A percentile compares a stretch with the other conserved stretches of the same genome.
Conservation (phyloP, 1,140 invertebrate species). For the Anastrepha ludens region DNA sequence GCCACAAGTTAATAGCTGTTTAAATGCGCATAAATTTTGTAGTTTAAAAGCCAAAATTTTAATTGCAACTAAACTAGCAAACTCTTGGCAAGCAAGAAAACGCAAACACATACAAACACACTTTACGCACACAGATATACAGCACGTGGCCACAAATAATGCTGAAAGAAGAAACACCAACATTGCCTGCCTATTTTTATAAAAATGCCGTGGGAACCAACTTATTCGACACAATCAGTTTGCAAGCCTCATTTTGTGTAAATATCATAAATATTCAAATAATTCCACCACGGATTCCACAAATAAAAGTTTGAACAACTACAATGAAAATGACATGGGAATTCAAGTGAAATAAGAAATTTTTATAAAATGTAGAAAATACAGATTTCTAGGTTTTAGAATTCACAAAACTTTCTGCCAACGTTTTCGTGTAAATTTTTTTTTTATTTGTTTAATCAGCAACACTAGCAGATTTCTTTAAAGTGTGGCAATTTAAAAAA, state of each 20-base stretch:
- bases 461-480: too few relatives aligned
- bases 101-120: neutral
- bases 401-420: too few relatives aligned
- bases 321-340: neutral
- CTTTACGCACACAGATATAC: neutral
- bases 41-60: neutral
- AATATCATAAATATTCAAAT: slow-evolving; percentile 4
- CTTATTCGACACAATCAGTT: neutral
- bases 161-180: too few relatives aligned
- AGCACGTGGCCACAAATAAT: too few relatives aligned
- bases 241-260: neutral
- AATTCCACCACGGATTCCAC: neutral
- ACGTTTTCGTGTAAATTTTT: too few relatives aligned
- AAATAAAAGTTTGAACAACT: neutral
- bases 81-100: too few relatives aligned
- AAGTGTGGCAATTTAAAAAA: too few relatives aligned
- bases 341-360: neutral
- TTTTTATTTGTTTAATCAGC: too few relatives aligned
- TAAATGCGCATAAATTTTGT: slow-evolving; percentile 27
- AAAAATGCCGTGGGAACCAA: neutral
- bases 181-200: neutral
- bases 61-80: neutral
- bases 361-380: too few relatives aligned
- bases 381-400: too few relatives aligned
- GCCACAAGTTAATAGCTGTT: slow-evolving; percentile 22